Percentiles rank a stretch among this genome's conserved stretches.
Evolutionary conservation across 2,888 invertebrate species (phyloP).

Genomic region (Xiphydria camelus): DNA sequence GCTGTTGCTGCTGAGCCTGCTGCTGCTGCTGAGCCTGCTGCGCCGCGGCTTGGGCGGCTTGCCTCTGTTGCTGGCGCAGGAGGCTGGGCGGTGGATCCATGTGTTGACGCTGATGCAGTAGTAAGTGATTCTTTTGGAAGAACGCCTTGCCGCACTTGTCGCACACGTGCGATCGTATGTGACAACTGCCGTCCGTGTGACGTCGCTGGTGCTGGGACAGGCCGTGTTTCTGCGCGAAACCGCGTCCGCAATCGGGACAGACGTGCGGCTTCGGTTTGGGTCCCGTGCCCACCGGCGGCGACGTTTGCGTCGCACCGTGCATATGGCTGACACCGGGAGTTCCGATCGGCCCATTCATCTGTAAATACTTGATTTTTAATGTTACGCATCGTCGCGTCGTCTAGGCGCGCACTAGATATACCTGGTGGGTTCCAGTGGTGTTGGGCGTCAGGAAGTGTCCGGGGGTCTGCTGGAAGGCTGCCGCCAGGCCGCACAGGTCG

Average conservation of each 20-base stretch:
- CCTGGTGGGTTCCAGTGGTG: constrained; percentile 52
- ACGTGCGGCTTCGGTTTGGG: constrained; percentile 75
- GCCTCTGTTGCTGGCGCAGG: constrained; percentile 54
- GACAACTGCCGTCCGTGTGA: constrained; percentile 80
- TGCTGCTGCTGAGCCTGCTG: constrained; percentile 45
- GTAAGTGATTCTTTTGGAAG: constrained; percentile 83
- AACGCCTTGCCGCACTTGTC: constrained; percentile 82
- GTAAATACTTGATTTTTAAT: constrained; percentile 29
- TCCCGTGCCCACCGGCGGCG: constrained; percentile 51
- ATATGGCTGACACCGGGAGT: constrained; percentile 52
- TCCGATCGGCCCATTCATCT: constrained; percentile 56
- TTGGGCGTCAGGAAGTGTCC: constrained; percentile 63
- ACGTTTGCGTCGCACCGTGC: constrained; percentile 56
- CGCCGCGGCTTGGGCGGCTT: constrained; percentile 54
- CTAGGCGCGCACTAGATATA: constrained; percentile 26
- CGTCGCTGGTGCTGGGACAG: constrained; percentile 78
- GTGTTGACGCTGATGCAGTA: constrained; percentile 81
- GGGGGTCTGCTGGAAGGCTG: constrained; percentile 70
- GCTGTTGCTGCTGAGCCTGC: constrained; percentile 35
- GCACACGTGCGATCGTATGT: constrained; percentile 77
- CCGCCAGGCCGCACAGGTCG: constrained; percentile 79
- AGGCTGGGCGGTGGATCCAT: constrained; percentile 67
- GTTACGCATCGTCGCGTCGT: constrained; percentile 17
- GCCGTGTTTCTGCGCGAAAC: constrained; percentile 82
- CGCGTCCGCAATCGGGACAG: constrained; percentile 79